Evolutionary conservation across 35 echinoderm and acorn worm genomes (phyloP).

Genomic region (Ptychodera flava): DNA sequence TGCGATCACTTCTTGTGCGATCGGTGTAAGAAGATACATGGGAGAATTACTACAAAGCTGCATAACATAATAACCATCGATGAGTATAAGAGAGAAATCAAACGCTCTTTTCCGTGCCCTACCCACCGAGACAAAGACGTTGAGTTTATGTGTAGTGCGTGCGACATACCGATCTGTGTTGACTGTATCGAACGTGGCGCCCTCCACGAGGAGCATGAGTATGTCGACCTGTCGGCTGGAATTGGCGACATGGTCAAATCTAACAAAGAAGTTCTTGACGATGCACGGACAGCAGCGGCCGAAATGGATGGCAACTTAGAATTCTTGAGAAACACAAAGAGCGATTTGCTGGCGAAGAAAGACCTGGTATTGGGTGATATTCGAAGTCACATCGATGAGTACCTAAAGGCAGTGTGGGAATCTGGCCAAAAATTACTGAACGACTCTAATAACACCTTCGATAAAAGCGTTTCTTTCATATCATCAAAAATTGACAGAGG

Average conservation of each 20-base stretch:
- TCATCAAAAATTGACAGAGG: background rate
- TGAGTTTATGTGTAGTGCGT: background rate
- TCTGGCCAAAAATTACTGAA: background rate
- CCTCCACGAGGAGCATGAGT: background rate
- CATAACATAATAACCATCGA: background rate
- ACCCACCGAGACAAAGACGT: background rate
- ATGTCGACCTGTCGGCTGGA: background rate
- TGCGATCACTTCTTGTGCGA: background rate
- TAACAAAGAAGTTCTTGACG: background rate
- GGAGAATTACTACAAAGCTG: background rate
- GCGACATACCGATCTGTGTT: background rate
- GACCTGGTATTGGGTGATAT: background rate
- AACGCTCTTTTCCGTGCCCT: background rate
- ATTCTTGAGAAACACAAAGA: background rate
- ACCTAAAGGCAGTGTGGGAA: background rate
- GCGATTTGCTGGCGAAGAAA: background rate
- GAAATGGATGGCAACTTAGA: background rate
- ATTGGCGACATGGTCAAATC: background rate
- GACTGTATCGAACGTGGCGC: background rate
- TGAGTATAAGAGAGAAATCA: background rate
- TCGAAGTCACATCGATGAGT: background rate
- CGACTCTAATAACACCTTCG: background rate
- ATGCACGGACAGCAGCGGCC: background rate
- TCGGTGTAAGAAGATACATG: background rate
- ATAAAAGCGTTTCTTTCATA: background rate